Base-by-base conservation (phyloP, 1,140 invertebrate genomes). In the Drosophila guanche region DNA sequence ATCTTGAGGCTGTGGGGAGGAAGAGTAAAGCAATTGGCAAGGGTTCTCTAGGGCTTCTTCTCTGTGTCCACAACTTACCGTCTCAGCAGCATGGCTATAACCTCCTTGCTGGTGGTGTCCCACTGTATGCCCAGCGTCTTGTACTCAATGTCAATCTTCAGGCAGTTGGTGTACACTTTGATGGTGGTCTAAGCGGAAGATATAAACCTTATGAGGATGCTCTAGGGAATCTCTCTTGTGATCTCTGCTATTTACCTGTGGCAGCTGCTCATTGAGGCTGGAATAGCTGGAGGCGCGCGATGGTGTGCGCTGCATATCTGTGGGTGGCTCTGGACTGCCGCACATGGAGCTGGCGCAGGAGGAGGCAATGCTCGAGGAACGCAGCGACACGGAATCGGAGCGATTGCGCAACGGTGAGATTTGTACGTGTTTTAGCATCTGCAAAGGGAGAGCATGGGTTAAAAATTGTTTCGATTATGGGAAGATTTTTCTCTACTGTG, bases 71-170 rank as follows among this genome's bases (percentile, higher is more conserved):
- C 10, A 42, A 59, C 83, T 78, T 52, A 98, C 93, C 98, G 98
- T 86, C 96, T 94, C 54, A 98, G 92, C n/a, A 98, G 92, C 46
- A 95, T 95, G 52, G 94, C 92, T 2, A 98, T 96, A 41, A 98
- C 95, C 92, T 98, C 96, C 79, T 95, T 94, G 79, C 96, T 96
- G 0, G 96, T 95, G 6, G 96, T 98, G 71, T 96, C 94, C 92
- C 95, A 96, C 4, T 95, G 96, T 51, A 98, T 96, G 54, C 96
- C 95, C 48, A 98, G 92, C 0, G 97, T 98, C 92, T 98, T 98
- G 93, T 98, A 98, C 90, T 98, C 97, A 88, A 98, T 97, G 92
- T 98, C 97, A 1, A 96, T 94, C 40, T 97, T 94, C 59, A 98
- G 93, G 85, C 97, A 97, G 74, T 95, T 95, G 1, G 97, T 96